Conservation (phyloP, 2,797 vertebrate genomes). For the Sandelia bainsii region DNA sequence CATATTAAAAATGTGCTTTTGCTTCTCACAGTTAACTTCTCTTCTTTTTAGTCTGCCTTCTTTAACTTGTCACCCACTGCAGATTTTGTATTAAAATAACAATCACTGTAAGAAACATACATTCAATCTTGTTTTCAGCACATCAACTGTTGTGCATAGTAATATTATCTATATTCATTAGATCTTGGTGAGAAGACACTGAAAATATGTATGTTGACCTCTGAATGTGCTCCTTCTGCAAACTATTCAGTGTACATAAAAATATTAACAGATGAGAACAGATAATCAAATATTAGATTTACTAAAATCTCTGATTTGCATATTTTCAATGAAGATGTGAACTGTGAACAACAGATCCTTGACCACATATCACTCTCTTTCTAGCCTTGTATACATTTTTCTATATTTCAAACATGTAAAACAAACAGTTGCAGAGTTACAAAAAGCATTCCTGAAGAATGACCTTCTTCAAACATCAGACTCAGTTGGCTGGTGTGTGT, state of each 20-base stretch:
- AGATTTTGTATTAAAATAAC: neutral
- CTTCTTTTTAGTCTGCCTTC: too few species aligned
- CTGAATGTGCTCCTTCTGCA: conserved; percentile 7
- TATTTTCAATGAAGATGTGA: neutral
- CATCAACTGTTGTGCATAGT: neutral
- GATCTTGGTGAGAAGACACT: too few species aligned
- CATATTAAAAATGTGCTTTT: neutral
- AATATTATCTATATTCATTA: too few species aligned
- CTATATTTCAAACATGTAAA: neutral
- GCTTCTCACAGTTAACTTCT: too few species aligned
- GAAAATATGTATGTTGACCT: neutral
- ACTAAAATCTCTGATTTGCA: neutral
- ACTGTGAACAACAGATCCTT: neutral
- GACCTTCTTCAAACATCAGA: neutral
- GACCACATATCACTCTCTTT: neutral
- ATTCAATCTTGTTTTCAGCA: neutral
- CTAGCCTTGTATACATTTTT: neutral
- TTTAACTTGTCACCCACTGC: neutral
- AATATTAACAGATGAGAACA: neutral
- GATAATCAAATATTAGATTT: conserved; percentile 4
- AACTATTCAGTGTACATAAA: neutral
- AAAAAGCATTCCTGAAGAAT: conserved; percentile 31
- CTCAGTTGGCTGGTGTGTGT: neutral
- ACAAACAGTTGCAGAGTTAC: neutral
- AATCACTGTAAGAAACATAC: neutral